A percentile compares a stretch with the other conserved stretches of the same genome.
Evolutionary conservation across 1,140 invertebrate species (phyloP).

Genomic region (Mycetomoellerius zeteki): DNA sequence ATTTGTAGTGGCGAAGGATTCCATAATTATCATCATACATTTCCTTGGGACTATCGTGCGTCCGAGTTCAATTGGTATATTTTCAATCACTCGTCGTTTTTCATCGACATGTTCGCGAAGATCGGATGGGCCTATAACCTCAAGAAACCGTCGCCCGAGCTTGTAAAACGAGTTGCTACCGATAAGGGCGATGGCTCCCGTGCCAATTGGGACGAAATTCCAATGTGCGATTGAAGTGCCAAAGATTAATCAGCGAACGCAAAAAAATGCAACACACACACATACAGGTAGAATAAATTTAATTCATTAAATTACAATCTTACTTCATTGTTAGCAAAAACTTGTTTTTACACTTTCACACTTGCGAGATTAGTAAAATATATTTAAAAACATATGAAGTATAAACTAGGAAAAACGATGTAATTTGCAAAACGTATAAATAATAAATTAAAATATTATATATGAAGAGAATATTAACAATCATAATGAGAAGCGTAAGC

Average conservation of each 20-base stretch:
- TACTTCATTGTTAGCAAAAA: too few species aligned
- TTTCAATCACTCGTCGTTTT: slow-evolving; percentile 89
- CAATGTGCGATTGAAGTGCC: not conserved
- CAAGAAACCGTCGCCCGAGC: slow-evolving; percentile 88
- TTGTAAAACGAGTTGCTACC: slow-evolving; percentile 86
- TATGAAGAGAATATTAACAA: too few species aligned
- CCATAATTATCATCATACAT: slow-evolving; percentile 96
- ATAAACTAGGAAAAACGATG: too few species aligned
- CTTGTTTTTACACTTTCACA: too few species aligned
- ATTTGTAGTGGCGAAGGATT: slow-evolving; percentile 88
- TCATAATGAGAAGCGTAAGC: too few species aligned
- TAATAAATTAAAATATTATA: too few species aligned
- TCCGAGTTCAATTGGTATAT: slow-evolving; percentile 88
- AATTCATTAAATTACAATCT: too few species aligned
- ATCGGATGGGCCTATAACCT: slow-evolving; percentile 94
- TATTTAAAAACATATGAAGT: too few species aligned
- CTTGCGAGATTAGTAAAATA: too few species aligned
- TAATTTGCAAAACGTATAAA: too few species aligned
- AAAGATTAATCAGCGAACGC: not conserved
- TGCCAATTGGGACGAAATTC: slow-evolving; percentile 10
- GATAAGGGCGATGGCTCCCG: slow-evolving; percentile 86
- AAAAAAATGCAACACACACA: not conserved
- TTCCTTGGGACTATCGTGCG: slow-evolving; percentile 94
- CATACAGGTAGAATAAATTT: not conserved
- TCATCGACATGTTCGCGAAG: slow-evolving; percentile 90